Conservation (phyloP, 2,888 invertebrate genomes). For the Lithophane semibrunnea region DNA sequence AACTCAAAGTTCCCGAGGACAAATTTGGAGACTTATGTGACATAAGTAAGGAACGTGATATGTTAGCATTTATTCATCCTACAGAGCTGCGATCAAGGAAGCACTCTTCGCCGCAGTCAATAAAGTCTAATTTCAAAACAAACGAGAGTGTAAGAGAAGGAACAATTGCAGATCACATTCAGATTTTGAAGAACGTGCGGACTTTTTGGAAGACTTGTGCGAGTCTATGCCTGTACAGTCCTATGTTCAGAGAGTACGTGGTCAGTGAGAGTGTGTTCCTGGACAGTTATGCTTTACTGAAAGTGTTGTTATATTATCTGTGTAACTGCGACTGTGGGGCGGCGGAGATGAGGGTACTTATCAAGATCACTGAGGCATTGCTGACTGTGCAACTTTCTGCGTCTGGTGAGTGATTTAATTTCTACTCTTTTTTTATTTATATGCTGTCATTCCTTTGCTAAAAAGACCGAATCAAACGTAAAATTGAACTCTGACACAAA, state of each 20-base stretch:
- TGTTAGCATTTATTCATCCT: slow-evolving; percentile 67
- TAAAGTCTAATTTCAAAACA: slow-evolving; percentile 64
- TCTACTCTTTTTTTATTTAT: not conserved
- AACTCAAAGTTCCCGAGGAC: slow-evolving; percentile 76
- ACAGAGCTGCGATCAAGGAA: slow-evolving; percentile 60
- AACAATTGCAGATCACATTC: slow-evolving; percentile 74
- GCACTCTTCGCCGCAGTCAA: slow-evolving; percentile 69
- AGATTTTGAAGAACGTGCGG: slow-evolving; percentile 82
- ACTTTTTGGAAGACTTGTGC: slow-evolving; percentile 90
- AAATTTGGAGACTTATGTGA: slow-evolving; percentile 80
- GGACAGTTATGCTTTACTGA: slow-evolving; percentile 83
- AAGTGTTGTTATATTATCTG: slow-evolving; percentile 78
- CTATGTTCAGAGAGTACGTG: slow-evolving; percentile 87
- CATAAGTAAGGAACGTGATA: slow-evolving; percentile 75
- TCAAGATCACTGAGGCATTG: slow-evolving; percentile 84
- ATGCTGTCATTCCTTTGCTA: not conserved
- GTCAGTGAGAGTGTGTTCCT: slow-evolving; percentile 80
- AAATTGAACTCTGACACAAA: not conserved
- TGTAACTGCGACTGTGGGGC: slow-evolving; percentile 69
- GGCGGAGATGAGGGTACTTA: slow-evolving; percentile 76
- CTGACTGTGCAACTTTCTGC: slow-evolving; percentile 86
- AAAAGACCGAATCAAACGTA: not conserved
- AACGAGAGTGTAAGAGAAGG: slow-evolving; percentile 70
- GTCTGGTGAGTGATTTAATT: slow-evolving; percentile 77
- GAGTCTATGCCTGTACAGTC: slow-evolving; percentile 89